Conservation (phyloP, 1,140 invertebrate genomes). For the Leptinotarsa lineolata region DNA sequence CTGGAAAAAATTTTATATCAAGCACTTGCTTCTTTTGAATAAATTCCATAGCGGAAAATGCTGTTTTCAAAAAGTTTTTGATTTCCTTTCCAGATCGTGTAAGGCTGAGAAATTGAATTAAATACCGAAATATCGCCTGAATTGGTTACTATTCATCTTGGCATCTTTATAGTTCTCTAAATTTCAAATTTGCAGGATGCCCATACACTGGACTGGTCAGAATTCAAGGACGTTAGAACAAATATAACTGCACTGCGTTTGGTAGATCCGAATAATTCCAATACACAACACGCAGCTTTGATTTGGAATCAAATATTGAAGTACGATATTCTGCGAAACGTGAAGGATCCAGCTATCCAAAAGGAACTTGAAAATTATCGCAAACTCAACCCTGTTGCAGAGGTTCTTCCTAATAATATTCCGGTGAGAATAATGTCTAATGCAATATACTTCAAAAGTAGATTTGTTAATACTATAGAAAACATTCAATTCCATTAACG, state of each 20-base stretch:
- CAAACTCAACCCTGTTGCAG: not conserved
- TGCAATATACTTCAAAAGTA: no score
- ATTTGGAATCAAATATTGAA: conserved; percentile 55
- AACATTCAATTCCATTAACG: no score
- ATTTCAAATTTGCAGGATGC: conserved; percentile 62
- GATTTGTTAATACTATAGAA: no score
- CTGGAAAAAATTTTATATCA: no score
- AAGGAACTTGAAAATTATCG: not conserved
- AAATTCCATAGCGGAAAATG: no score
- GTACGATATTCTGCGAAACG: conserved; percentile 34
- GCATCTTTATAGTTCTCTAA: not conserved
- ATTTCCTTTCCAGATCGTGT: no score
- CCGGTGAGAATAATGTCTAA: not conserved
- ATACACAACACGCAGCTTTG: conserved; percentile 50
- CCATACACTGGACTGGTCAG: conserved; percentile 71
- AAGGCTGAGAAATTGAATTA: no score
- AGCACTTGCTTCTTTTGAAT: no score
- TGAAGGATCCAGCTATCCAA: conserved; percentile 1
- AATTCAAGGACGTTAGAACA: conserved; percentile 66
- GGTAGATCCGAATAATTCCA: conserved; percentile 65
- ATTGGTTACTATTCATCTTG: no score
- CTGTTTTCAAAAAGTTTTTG: no score
- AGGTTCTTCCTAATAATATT: not conserved
- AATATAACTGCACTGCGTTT: conserved; percentile 77
- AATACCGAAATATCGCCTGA: no score